These are phyloP conservation scores for Catocala sponsa DNA, from an alignment of 2,888 invertebrate species.

Conservation along the genomic window DNA sequence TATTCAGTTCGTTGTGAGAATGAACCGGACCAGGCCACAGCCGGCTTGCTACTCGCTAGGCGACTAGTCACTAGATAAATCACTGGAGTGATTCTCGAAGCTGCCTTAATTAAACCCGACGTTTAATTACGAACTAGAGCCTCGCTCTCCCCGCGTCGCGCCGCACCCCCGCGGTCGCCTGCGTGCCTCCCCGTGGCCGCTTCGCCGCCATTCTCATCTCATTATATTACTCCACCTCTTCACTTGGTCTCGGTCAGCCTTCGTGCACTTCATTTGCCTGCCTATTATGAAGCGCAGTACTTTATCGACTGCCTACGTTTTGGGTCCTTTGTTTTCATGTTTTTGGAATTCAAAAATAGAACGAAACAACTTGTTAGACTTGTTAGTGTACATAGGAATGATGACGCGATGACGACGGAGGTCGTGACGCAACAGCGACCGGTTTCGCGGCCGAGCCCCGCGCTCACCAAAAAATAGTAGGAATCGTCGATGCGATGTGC, in stretches of 20 bases:
- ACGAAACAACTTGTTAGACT: neutral
- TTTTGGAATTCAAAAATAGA: too few species aligned
- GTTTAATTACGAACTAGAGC: slow-evolving; percentile 68
- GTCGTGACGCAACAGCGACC: slow-evolving; percentile 45
- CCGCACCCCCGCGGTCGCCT: slow-evolving; percentile 14
- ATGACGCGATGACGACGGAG: slow-evolving; percentile 22
- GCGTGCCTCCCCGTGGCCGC: slow-evolving; percentile 23
- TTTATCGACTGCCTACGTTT: slow-evolving; percentile 14
- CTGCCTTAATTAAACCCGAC: slow-evolving; percentile 68
- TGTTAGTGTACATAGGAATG: slow-evolving; percentile 3
- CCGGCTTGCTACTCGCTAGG: slow-evolving; percentile 12
- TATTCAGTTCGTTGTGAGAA: slow-evolving; percentile 14
- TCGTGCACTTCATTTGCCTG: slow-evolving; percentile 54
- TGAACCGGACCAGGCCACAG: slow-evolving; percentile 8
- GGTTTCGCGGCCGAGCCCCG: slow-evolving; percentile 44
- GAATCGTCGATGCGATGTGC: slow-evolving; percentile 55
- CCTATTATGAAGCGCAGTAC: slow-evolving; percentile 20
- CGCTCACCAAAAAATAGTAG: slow-evolving; percentile 63
- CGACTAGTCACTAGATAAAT: slow-evolving; percentile 61
- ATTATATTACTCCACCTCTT: slow-evolving; percentile 36
- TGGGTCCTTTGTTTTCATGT: too few species aligned
- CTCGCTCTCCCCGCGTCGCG: neutral
- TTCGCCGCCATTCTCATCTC: slow-evolving; percentile 29
- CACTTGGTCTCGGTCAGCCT: slow-evolving; percentile 26
- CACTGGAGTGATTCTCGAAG: slow-evolving; percentile 46